phyloP scores from a whole-genome alignment of 2,888 invertebrate genomes.

The Strigamia crassipes region DNA sequence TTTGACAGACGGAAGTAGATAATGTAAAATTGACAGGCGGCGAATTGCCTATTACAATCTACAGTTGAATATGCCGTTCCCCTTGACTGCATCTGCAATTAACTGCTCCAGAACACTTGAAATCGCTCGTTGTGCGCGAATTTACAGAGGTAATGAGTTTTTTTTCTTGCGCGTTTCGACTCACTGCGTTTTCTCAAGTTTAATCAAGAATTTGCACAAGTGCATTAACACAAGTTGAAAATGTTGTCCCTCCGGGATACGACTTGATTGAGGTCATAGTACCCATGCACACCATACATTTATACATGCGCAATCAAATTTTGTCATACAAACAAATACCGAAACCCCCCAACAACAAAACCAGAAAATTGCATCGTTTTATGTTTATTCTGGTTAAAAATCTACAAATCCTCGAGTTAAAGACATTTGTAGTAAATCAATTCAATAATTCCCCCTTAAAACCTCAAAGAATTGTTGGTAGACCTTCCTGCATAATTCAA shows the following conservation, averaged over 20 bases:
- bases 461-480: no score
- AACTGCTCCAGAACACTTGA: conserved; percentile 10
- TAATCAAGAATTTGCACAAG: conserved; percentile 10
- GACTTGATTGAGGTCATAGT: conserved; percentile 3
- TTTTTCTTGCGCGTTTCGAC: not conserved
- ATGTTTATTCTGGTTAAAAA: no score
- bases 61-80: not conserved
- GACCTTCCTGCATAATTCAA: not conserved
- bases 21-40: conserved; percentile 1
- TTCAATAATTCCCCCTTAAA: no score
- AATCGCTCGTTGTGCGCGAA: conserved; percentile 10
- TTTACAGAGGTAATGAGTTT: conserved; percentile 10
- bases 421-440: no score
- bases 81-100: conserved; percentile 10
- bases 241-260: not conserved
- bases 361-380: no score
- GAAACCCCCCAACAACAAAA: no score
- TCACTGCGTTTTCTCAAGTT: conserved; percentile 10
- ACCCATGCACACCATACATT: not conserved
- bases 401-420: no score
- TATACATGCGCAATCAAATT: not conserved
- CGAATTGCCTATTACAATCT: conserved; percentile 10
- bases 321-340: not conserved
- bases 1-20: conserved; percentile 10
- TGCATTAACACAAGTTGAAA: conserved; percentile 10